A percentile compares a stretch with the other conserved stretches of the same genome.
phyloP scores from a whole-genome alignment of 2,888 invertebrate species.

The Eugnorisma glareosa region DNA sequence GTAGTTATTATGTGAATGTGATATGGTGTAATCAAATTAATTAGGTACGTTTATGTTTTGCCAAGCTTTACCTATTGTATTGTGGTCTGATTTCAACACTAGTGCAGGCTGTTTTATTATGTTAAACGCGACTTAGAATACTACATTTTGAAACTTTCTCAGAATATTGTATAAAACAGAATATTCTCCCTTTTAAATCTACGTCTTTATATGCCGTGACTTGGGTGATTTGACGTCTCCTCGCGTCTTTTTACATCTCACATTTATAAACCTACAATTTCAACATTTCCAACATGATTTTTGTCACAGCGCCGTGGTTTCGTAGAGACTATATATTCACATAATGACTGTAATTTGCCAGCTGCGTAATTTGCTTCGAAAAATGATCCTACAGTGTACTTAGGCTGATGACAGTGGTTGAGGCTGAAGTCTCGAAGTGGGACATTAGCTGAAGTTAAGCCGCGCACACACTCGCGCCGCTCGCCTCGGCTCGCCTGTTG shows the following conservation, averaged over 20 bases:
- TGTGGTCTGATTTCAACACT: not conserved
- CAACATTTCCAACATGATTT: conserved; percentile 58
- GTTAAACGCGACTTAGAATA: not conserved
- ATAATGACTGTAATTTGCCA: conserved; percentile 67
- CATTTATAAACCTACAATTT: conserved; percentile 53
- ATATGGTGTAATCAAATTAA: not conserved
- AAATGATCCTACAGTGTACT: conserved; percentile 68
- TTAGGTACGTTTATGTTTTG: not conserved
- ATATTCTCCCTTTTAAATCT: conserved; percentile 10
- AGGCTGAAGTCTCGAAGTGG: conserved; percentile 78
- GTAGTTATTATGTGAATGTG: not conserved
- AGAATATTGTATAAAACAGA: conserved; percentile 16
- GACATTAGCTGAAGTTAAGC: conserved; percentile 84
- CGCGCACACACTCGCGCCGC: conserved; percentile 80
- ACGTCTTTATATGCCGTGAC: not conserved
- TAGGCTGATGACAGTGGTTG: conserved; percentile 73
- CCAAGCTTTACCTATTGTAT: not conserved
- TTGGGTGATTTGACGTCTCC: conserved; percentile 21
- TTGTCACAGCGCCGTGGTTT: conserved; percentile 57
- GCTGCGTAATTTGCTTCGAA: conserved; percentile 70
- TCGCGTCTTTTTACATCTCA: conserved; percentile 30
- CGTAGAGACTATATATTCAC: conserved; percentile 51
- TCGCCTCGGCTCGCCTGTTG: conserved; percentile 85
- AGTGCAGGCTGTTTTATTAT: not conserved
- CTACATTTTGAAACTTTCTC: conserved; percentile 5